Evolutionary conservation across 1,140 invertebrate genomes (phyloP).

Genomic region (Drosophila leontia): DNA sequence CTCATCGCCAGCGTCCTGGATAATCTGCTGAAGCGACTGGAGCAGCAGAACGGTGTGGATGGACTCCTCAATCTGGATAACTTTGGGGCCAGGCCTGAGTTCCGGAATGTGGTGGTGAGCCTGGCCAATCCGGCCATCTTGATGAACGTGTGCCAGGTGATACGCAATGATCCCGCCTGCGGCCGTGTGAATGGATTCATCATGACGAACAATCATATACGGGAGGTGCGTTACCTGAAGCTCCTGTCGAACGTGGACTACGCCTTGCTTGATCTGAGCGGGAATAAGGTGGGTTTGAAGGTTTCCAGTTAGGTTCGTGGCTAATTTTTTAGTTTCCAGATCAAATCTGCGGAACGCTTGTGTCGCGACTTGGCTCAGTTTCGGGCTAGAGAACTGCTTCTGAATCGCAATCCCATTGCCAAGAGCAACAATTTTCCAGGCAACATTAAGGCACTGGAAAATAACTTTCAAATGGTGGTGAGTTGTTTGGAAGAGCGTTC

Average conservation of each 20-base stretch:
- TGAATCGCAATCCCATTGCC: slow-evolving; percentile 69
- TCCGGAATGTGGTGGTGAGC: slow-evolving; percentile 53
- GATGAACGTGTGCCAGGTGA: slow-evolving; percentile 45
- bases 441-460: slow-evolving; percentile 47
- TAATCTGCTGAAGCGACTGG: slow-evolving; percentile 32
- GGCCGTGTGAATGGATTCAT: slow-evolving; percentile 52
- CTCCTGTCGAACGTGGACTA: slow-evolving; percentile 56
- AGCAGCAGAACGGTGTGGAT: slow-evolving; percentile 29
- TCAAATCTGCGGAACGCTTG: slow-evolving; percentile 47
- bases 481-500: background rate
- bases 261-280: slow-evolving; percentile 46
- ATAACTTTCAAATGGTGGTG: slow-evolving; percentile 68
- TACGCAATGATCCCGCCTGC: slow-evolving; percentile 48
- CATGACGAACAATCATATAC: slow-evolving; percentile 51
- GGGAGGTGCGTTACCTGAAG: slow-evolving; percentile 31
- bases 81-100: slow-evolving; percentile 31
- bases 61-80: slow-evolving; percentile 47
- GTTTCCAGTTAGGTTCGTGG: background rate
- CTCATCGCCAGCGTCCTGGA: slow-evolving; percentile 41
- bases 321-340: slow-evolving; percentile 19
- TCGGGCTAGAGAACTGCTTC: slow-evolving; percentile 56
- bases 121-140: slow-evolving; percentile 43
- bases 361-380: slow-evolving; percentile 46
- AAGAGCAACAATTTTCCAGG: slow-evolving; percentile 52
- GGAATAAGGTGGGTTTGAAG: slow-evolving; percentile 41